Conservation (phyloP, 2,113 vertebrate genomes). For the Atherinomorus stipes region DNA sequence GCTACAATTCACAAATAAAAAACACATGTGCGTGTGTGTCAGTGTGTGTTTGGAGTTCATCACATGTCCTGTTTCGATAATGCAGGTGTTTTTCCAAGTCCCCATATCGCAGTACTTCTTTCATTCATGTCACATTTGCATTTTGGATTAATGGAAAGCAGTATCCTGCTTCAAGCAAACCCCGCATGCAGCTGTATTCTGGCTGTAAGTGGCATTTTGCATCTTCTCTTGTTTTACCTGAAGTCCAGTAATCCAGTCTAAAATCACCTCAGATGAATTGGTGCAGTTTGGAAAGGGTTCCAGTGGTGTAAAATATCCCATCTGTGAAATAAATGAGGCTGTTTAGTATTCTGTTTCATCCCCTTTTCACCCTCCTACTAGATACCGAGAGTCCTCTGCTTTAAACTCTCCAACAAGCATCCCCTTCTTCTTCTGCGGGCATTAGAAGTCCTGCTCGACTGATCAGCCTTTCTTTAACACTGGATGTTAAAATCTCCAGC, state of each 20-base stretch:
- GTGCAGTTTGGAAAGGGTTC: conserved; percentile 1
- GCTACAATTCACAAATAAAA: background rate
- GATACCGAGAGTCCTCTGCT: conserved; percentile 3
- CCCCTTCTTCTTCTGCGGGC: background rate
- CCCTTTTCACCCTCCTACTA: background rate
- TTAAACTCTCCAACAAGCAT: conserved; percentile 6
- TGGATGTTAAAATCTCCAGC: background rate
- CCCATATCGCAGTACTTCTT: background rate
- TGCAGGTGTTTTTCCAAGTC: background rate
- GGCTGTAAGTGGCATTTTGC: background rate
- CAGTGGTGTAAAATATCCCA: background rate
- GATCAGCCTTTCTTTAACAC: conserved; percentile 14
- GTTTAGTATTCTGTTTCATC: conserved; percentile 42
- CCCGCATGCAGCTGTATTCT: background rate
- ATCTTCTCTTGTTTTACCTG: background rate
- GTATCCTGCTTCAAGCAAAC: background rate
- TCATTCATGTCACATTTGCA: background rate
- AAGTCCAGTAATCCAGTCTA: conserved; percentile 1
- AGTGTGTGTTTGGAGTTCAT: conserved; percentile 18
- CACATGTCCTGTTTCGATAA: background rate
- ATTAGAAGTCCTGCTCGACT: conserved; percentile 6
- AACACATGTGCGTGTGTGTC: background rate
- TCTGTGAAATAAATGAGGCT: conserved; percentile 25
- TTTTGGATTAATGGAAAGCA: background rate
- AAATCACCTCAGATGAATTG: conserved; percentile 1